Percentiles rank a stretch among this genome's conserved stretches.
phyloP scores from a whole-genome alignment of 2,888 invertebrate genomes.

The Lithophane semibrunnea region DNA sequence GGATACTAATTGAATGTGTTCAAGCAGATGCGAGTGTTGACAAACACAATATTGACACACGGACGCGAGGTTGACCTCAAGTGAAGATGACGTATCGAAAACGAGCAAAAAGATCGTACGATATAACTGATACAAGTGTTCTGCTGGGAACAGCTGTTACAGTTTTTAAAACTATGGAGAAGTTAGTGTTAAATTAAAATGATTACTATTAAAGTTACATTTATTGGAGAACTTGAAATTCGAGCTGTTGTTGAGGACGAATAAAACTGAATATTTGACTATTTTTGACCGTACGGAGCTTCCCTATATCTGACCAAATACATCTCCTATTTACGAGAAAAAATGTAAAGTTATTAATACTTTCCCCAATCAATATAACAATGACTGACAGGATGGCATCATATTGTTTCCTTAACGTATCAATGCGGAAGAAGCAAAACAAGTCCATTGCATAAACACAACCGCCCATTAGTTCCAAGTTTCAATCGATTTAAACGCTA shows the following conservation, averaged over 20 bases:
- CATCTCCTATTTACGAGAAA: background rate
- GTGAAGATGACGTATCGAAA: conserved; percentile 23
- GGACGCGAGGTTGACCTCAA: conserved; percentile 4
- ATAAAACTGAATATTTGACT: background rate
- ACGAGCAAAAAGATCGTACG: conserved; percentile 26
- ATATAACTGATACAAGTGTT: conserved; percentile 8
- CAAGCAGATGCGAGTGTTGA: conserved; percentile 40
- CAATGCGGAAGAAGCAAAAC: conserved; percentile 40
- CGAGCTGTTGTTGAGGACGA: background rate
- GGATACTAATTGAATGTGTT: conserved; percentile 3
- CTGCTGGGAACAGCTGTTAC: background rate
- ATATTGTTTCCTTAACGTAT: conserved; percentile 15
- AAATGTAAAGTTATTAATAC: conserved; percentile 4
- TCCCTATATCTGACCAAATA: background rate
- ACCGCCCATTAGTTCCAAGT: conserved; percentile 35
- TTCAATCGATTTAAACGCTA: conserved; percentile 35
- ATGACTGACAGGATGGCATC: conserved; percentile 29
- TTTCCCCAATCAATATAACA: conserved; percentile 23
- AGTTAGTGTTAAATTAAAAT: too few species aligned
- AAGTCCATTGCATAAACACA: conserved; percentile 16
- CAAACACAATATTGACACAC: conserved; percentile 39
- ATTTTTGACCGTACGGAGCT: background rate
- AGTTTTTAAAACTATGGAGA: background rate
- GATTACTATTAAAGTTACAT: too few species aligned
- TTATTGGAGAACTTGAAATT: background rate